A percentile compares a stretch with the other conserved stretches of the same genome.
Evolutionary conservation across 2,797 vertebrate species (phyloP).

Genomic region (Poliocrania exsul): DNA sequence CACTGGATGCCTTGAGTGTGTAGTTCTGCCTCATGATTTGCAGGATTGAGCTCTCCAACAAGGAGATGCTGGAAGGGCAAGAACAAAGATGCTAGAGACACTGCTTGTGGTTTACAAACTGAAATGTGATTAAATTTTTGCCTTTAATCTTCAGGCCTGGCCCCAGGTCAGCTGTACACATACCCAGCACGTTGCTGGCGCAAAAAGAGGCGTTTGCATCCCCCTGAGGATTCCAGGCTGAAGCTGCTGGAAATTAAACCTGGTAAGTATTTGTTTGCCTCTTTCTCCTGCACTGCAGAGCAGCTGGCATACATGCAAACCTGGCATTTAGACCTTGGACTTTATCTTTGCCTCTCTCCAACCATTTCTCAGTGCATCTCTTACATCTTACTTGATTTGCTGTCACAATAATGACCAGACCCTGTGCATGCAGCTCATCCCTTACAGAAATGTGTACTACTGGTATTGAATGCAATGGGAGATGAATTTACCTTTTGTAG

Average conservation of each 20-base stretch:
- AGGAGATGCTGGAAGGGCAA: background rate
- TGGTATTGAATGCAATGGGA: background rate
- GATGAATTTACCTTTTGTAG: background rate
- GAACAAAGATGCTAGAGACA: slow-evolving; percentile 11
- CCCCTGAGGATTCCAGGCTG: slow-evolving; percentile 89
- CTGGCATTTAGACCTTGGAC: slow-evolving; percentile 12
- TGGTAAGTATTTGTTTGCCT: slow-evolving; percentile 78
- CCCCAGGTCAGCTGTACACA: slow-evolving; percentile 92
- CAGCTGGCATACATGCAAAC: slow-evolving; percentile 23
- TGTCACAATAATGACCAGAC: background rate
- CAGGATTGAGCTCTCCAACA: background rate
- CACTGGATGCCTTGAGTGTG: background rate
- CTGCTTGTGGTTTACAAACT: slow-evolving; percentile 23
- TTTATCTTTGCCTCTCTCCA: background rate
- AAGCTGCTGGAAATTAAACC: slow-evolving; percentile 92
- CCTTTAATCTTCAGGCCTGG: slow-evolving; percentile 80
- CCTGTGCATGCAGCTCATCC: background rate
- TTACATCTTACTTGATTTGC: slow-evolving; percentile 5
- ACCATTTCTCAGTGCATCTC: background rate
- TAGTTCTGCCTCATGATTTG: background rate
- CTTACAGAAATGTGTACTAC: background rate
- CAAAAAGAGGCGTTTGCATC: slow-evolving; percentile 94
- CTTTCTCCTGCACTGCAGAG: background rate
- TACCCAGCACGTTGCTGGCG: slow-evolving; percentile 97
- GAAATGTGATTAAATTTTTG: slow-evolving; percentile 47